A percentile compares a stretch with the other conserved stretches of the same genome.
These are phyloP conservation scores for Agriopis aurantiaria DNA, from an alignment of 2,888 invertebrate genomes.

Conservation along the genomic window DNA sequence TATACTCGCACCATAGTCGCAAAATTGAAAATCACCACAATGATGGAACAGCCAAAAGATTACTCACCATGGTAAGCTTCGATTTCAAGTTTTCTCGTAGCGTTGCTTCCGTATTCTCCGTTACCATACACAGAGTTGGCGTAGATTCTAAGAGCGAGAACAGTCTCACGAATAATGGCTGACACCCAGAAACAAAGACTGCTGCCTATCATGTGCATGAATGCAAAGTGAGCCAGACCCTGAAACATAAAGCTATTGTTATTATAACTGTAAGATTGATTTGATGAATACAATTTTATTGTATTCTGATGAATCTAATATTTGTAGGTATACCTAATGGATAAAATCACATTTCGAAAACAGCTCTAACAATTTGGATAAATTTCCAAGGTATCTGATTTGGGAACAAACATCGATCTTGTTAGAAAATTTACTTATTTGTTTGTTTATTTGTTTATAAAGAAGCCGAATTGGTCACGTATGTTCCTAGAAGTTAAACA, in stretches of 20 bases:
- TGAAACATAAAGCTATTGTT: constrained; percentile 49
- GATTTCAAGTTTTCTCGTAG: constrained; percentile 30
- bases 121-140: constrained; percentile 68
- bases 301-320: too few relatives aligned
- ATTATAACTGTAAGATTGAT: background rate
- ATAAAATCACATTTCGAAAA: too few relatives aligned
- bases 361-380: too few relatives aligned
- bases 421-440: too few relatives aligned
- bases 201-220: constrained; percentile 93
- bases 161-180: constrained; percentile 91
- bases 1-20: too few relatives aligned
- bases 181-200: constrained; percentile 94
- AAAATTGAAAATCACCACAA: background rate
- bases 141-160: constrained; percentile 87
- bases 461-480: too few relatives aligned
- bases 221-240: constrained; percentile 89
- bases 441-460: too few relatives aligned
- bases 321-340: too few relatives aligned
- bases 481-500: background rate
- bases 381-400: too few relatives aligned
- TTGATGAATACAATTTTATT: background rate
- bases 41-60: background rate
- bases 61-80: constrained; percentile 27
- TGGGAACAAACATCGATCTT: too few relatives aligned
- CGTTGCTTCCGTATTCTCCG: constrained; percentile 42